Evolutionary conservation across 2,888 invertebrate species (phyloP).

Genomic region (Labia minor): DNA sequence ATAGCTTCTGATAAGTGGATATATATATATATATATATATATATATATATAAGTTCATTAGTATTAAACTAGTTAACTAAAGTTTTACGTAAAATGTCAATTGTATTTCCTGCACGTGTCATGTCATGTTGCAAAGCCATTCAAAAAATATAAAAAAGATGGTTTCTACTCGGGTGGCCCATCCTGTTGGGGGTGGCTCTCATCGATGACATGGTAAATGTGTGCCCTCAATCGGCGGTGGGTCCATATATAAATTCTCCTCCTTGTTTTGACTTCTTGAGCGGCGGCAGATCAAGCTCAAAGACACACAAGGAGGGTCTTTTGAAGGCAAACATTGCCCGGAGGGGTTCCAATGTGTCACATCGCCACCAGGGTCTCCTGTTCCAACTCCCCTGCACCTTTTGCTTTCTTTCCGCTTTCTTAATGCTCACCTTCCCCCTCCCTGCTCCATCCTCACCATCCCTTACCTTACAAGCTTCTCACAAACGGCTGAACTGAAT

Average conservation of each 20-base stretch:
- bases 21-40: too few relatives aligned
- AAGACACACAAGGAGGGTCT: conserved; percentile 1
- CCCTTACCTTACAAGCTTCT: too few relatives aligned
- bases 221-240: background rate
- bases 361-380: background rate
- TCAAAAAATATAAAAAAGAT: too few relatives aligned
- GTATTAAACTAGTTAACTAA: too few relatives aligned
- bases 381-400: background rate
- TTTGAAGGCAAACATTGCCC: background rate
- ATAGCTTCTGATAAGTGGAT: too few relatives aligned
- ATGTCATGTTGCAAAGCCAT: too few relatives aligned
- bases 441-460: background rate
- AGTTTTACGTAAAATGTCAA: too few relatives aligned
- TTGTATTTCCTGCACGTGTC: too few relatives aligned
- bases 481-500: too few relatives aligned
- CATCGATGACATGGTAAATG: background rate
- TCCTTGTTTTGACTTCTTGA: conserved; percentile 3
- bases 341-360: background rate
- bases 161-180: too few relatives aligned
- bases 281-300: background rate
- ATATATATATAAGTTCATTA: too few relatives aligned
- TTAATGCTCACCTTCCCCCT: background rate
- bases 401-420: background rate
- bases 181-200: too few relatives aligned
- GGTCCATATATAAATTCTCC: background rate